Percentiles rank a stretch among this genome's conserved stretches.
phyloP scores from a whole-genome alignment of 1,140 invertebrate genomes.

The Cydia amplana region DNA sequence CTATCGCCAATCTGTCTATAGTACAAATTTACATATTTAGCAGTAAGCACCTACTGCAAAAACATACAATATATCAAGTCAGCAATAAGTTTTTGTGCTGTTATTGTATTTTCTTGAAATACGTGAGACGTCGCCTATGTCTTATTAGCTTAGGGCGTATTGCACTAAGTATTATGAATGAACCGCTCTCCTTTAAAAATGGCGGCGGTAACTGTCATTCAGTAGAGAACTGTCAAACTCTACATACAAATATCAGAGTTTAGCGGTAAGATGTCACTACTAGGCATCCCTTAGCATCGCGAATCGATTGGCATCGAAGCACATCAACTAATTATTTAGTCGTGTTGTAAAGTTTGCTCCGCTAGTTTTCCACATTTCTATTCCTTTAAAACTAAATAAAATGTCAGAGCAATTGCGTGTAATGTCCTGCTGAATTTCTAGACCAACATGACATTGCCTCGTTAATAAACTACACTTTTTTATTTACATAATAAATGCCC shows the following conservation, averaged over 20 bases:
- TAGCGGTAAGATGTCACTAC: neutral
- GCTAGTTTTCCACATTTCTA: conserved; percentile 47
- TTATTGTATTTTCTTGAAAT: neutral
- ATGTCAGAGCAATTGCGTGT: conserved; percentile 60
- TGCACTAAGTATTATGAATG: too few species aligned
- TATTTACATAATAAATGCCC: neutral
- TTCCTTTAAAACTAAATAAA: conserved; percentile 67
- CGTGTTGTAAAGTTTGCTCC: conserved; percentile 13
- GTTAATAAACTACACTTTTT: conserved; percentile 48
- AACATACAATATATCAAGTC: neutral
- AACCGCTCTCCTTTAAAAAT: too few species aligned
- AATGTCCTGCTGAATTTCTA: conserved; percentile 62
- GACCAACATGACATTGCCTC: conserved; percentile 48
- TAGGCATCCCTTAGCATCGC: neutral
- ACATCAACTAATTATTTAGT: neutral
- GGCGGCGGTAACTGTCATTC: too few species aligned
- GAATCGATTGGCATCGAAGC: neutral
- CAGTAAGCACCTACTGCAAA: neutral
- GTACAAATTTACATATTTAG: neutral
- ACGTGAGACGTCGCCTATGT: neutral
- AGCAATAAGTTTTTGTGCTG: neutral
- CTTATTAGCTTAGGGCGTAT: too few species aligned
- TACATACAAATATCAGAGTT: too few species aligned
- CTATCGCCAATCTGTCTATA: neutral
- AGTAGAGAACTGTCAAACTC: too few species aligned